These are phyloP conservation scores for Pristionchus japonicus DNA, from an alignment of 2,888 invertebrate species.

Conservation along the genomic window DNA sequence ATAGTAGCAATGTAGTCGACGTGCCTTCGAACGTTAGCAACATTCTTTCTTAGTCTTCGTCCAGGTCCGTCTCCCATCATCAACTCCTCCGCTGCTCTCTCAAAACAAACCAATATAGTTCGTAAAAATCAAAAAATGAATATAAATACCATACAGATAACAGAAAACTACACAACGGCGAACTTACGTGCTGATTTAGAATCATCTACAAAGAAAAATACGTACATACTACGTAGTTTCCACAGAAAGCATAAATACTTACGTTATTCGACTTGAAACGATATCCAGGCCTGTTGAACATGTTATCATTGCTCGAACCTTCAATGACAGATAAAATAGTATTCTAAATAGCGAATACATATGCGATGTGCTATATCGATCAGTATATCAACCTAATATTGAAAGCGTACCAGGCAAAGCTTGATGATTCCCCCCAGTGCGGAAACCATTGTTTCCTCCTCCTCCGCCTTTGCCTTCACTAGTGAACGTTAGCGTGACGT, in stretches of 20 bases:
- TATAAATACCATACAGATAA: not conserved
- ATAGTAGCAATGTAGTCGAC: constrained; percentile 73
- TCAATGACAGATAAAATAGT: not conserved
- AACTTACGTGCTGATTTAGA: constrained; percentile 34
- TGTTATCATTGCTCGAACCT: constrained; percentile 45
- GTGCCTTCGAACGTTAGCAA: constrained; percentile 73
- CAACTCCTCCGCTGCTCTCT: constrained; percentile 47
- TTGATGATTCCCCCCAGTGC: constrained; percentile 3
- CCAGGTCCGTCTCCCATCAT: constrained; percentile 69
- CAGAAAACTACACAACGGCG: not conserved
- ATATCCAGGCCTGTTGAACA: constrained; percentile 45
- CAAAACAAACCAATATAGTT: too few species aligned
- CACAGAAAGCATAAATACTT: not conserved
- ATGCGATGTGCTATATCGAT: not conserved
- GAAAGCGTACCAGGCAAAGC: not conserved
- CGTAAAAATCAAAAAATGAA: not conserved
- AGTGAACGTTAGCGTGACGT: constrained; percentile 44
- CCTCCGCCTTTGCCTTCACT: constrained; percentile 10
- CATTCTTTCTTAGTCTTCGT: constrained; percentile 72
- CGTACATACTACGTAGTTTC: not conserved
- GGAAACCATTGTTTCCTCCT: constrained; percentile 28
- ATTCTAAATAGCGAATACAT: too few species aligned
- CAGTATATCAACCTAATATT: not conserved
- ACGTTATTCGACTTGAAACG: constrained; percentile 44
- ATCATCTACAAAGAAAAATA: constrained; percentile 28